Base-by-base conservation (phyloP, 2,888 invertebrate species). In the Philonicus albiceps region DNA sequence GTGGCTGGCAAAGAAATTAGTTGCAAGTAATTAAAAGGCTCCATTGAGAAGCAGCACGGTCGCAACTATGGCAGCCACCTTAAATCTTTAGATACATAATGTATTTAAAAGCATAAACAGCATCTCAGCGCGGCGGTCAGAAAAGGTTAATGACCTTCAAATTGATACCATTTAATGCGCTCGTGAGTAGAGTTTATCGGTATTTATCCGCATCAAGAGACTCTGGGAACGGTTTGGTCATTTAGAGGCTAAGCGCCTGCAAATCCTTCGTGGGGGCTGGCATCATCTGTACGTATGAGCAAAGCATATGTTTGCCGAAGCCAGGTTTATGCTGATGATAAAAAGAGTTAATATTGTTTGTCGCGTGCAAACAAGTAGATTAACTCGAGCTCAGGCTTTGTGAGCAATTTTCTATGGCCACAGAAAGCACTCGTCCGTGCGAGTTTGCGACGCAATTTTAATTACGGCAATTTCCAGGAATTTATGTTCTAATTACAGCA, bases 1-100 rank as follows among this genome's bases (percentile, higher is more conserved):
- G 22, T 64, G 11, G 11, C 64, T 64, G 64, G 3, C 64, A n/a
- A 30, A 13, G 78, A 49, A 78, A 78, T 49, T 49, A 49, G 78
- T 78, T 30, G 78, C 49, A 78, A 49, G 78, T 78, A 78, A 78
- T 78, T 78, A 78, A 78, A 78, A 43, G 53, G 49, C 30, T 78
- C 78, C 40, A 49, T 49, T 78, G 49, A 78, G 78, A 43, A 27
- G 30, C 13, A 78, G 49, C 30, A 78, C 27, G 11, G 49, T 19
- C 43, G 49, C 43, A 78, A 27, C 78, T 78, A 43, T 37, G 27
- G 49, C 78, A 78, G 27, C 78, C 43, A 22, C 16, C 49, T 78
- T 16, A 49, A 30, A 49, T 30, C 40, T 16, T 2, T 3, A 43
- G 40, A 43, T 43, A 43, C 16, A 43, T 16, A 43, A 49, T 30